Evolutionary conservation across 2,113 vertebrate genomes (phyloP), one percentile per base, ranked within the genome.

Genomic region (Guaruba guarouba): DNA sequence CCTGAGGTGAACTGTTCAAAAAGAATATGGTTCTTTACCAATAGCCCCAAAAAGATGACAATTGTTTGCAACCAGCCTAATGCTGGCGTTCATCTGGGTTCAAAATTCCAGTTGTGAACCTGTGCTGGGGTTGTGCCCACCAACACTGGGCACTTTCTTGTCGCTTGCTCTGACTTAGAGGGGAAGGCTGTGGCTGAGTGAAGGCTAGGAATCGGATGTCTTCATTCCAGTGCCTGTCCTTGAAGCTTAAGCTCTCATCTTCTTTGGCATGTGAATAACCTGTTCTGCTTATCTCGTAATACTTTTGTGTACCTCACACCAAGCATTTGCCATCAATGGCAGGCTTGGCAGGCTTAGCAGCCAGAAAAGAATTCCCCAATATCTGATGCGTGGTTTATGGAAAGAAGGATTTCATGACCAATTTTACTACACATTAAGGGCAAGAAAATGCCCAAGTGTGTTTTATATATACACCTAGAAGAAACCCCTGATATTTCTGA

Each of bases 401-500:
- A 92, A 97, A 96, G 69, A 81, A 76, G 71, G 91, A 97, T 96
- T 98, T 96, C 87, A 93, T 94, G 61, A 85, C 89, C 83, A 88
- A 71, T 96, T 97, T 98, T 96, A 95, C 37, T 86, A 82, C 63
- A 51, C 61, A 91, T 85, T 97, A 94, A 91, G 86, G 74, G 64
- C 54, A 88, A 77, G 86, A 95, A 81, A 80, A 63, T 68, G 52
- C 82, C 71, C 76, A 71, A 81, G 16, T 75, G 51, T 68, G 68
- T 77, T 89, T 94, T 79, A 86, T 87, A 54, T 25, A 48, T 89
- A 29, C 5, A 52, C 39, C 27, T 59, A 92, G 74, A 95, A 96
- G 64, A 97, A 98, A 95, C 84, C 54, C 8, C 24, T 75, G 81
- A 63, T 85, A 96, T 95, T 97, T 97, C 94, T 95, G 90, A 96